Evolutionary conservation across 2,888 invertebrate genomes (phyloP).

Genomic region (Thyatira batis): DNA sequence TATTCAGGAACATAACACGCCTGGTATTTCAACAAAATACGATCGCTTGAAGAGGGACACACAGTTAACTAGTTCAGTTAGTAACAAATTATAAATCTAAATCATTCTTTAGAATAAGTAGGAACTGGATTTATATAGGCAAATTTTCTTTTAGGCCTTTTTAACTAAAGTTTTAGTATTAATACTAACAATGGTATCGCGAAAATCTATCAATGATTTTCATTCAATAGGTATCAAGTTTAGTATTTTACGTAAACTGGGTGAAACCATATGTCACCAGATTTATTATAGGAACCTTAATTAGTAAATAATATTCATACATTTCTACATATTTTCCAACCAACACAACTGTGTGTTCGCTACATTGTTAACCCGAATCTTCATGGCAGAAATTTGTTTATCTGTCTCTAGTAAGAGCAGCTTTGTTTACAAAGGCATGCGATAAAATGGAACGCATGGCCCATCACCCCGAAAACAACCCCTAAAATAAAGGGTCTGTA

Average conservation of each 20-base stretch:
- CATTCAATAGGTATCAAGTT: too few species aligned
- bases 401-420: conserved; percentile 52
- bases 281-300: neutral
- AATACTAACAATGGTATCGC: too few species aligned
- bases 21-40: conserved; percentile 40
- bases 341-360: conserved; percentile 27
- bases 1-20: conserved; percentile 38
- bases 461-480: conserved; percentile 36
- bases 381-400: conserved; percentile 60
- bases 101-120: too few species aligned
- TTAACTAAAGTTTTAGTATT: too few species aligned
- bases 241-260: too few species aligned
- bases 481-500: conserved; percentile 32
- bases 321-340: neutral
- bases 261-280: too few species aligned
- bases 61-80: conserved; percentile 8
- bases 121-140: too few species aligned
- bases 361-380: conserved; percentile 48
- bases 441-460: conserved; percentile 54
- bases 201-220: too few species aligned
- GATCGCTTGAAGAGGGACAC: conserved; percentile 22
- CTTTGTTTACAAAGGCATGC: conserved; percentile 66
- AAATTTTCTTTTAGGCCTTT: too few species aligned
- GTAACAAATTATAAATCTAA: conserved; percentile 4
- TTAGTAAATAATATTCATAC: neutral